A percentile compares a stretch with the other conserved stretches of the same genome.
Evolutionary conservation across 2,888 invertebrate species (phyloP).

Genomic region (Acleris cristana): DNA sequence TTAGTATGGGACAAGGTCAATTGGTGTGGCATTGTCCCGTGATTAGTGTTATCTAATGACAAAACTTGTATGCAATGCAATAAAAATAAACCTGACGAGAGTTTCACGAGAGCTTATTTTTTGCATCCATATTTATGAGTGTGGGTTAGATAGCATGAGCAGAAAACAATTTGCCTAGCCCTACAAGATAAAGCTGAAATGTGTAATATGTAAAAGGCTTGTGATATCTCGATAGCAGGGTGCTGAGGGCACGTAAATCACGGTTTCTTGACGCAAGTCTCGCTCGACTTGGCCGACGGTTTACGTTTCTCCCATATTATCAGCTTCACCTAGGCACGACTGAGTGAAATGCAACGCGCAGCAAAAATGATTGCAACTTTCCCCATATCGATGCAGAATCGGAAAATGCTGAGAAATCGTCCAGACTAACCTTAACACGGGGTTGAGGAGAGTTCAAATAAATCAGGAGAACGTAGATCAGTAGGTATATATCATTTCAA

Average conservation of each 20-base stretch:
- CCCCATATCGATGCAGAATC: constrained; percentile 38
- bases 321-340: constrained; percentile 43
- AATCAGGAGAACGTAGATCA: neutral
- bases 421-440: constrained; percentile 12
- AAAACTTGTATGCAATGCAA: neutral
- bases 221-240: neutral
- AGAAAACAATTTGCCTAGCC: too few relatives aligned
- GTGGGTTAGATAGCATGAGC: too few relatives aligned
- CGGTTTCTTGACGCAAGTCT: constrained; percentile 16
- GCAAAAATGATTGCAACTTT: constrained; percentile 48
- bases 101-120: too few relatives aligned
- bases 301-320: constrained; percentile 44
- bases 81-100: neutral
- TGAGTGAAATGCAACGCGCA: constrained; percentile 43
- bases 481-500: neutral
- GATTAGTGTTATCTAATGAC: neutral
- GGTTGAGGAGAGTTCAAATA: neutral
- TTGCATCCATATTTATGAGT: too few relatives aligned
- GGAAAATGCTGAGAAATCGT: constrained; percentile 40
- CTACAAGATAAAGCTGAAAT: too few relatives aligned
- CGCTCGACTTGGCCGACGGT: constrained; percentile 18
- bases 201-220: neutral
- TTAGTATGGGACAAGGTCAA: too few relatives aligned
- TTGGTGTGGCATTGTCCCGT: neutral
- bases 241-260: constrained; percentile 22